phyloP scores from a whole-genome alignment of 2,113 vertebrate genomes.

The Ceyx margarethae region DNA sequence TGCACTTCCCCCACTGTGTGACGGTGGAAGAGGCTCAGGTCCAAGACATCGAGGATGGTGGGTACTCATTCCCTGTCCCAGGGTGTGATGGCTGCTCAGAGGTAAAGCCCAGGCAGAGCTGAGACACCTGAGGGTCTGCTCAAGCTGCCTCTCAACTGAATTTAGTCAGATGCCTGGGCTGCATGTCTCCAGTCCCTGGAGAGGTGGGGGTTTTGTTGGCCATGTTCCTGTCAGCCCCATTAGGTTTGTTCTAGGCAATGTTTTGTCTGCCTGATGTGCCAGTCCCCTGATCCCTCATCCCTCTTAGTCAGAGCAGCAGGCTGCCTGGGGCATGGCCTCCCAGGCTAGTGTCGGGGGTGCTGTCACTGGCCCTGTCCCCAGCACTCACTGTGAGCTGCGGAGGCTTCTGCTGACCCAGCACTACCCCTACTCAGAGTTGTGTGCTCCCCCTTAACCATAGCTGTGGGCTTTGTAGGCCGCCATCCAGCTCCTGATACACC shows the following conservation, averaged over 20 bases:
- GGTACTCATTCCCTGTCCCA: neutral
- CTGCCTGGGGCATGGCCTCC: neutral
- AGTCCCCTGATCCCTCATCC: neutral
- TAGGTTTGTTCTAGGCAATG: neutral
- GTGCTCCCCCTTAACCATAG: neutral
- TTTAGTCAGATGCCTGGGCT: rapidly evolving
- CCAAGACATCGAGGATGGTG: constrained; percentile 76
- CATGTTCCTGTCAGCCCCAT: neutral
- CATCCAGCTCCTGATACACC: neutral
- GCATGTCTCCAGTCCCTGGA: rapidly evolving
- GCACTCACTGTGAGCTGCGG: neutral
- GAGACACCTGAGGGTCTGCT: neutral
- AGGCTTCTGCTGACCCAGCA: neutral
- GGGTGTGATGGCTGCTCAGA: neutral
- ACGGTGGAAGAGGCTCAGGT: constrained; percentile 81
- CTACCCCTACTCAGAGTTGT: neutral
- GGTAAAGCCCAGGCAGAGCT: neutral
- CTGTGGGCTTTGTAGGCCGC: neutral
- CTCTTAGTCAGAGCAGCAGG: neutral
- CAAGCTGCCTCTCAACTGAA: neutral
- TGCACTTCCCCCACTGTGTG: constrained; percentile 90
- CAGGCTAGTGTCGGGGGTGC: neutral
- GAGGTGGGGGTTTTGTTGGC: neutral
- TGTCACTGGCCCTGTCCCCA: rapidly evolving
- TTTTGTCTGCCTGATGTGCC: neutral